Conservation (phyloP, 2,888 invertebrate species). For the Drosophila sordidula region DNA sequence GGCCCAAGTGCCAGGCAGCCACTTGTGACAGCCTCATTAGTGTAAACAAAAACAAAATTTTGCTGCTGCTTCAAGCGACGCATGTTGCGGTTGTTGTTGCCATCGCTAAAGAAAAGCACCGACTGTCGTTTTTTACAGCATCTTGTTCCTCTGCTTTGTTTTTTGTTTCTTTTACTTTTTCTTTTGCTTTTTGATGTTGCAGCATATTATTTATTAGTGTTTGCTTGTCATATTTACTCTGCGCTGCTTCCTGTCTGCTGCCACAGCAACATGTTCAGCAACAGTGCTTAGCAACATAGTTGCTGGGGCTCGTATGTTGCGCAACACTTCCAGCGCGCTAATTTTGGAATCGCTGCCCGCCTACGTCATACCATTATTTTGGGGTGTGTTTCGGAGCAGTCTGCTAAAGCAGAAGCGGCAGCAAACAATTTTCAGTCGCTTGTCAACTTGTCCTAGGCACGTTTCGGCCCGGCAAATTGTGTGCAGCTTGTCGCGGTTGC, state of each 20-base stretch:
- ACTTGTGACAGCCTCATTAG: conserved; percentile 72
- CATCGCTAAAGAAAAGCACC: conserved; percentile 14
- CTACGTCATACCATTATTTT: conserved; percentile 33
- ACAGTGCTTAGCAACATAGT: conserved; percentile 39
- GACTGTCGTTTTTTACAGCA: conserved; percentile 6
- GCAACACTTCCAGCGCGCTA: conserved; percentile 57
- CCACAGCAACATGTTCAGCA: conserved; percentile 22
- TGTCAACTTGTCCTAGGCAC: conserved; percentile 65
- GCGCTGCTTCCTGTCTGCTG: conserved; percentile 26
- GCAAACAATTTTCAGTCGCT: conserved; percentile 64
- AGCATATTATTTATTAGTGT: conserved; percentile 46
- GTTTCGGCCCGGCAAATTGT: conserved; percentile 29
- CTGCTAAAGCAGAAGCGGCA: conserved; percentile 22
- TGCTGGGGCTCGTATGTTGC: conserved; percentile 50
- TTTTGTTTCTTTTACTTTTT: conserved; percentile 7
- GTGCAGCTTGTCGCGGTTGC: conserved; percentile 6
- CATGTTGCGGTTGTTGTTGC: conserved; percentile 28
- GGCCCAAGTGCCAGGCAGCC: conserved; percentile 58
- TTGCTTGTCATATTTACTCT: conserved; percentile 47
- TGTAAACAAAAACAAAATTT: conserved; percentile 56
- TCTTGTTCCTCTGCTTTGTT: conserved; percentile 3
- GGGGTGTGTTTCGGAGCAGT: conserved; percentile 61
- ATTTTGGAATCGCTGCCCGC: conserved; percentile 55
- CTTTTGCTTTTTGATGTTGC: conserved; percentile 26
- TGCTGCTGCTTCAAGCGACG: conserved; percentile 31